phyloP scores from a whole-genome alignment of 2,113 vertebrate species.

The Marmota flaviventris region DNA sequence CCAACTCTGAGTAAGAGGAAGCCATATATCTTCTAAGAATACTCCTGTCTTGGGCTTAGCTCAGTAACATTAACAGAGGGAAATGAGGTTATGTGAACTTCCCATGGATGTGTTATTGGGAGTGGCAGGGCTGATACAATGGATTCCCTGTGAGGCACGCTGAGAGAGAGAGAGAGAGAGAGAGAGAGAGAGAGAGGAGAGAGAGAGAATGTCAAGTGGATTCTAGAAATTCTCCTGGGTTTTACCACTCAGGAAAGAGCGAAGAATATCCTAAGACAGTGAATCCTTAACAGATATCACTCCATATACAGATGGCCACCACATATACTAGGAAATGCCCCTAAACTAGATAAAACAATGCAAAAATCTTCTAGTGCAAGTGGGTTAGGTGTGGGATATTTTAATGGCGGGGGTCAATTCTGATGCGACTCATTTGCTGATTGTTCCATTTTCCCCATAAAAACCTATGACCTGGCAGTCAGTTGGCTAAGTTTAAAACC shows the following conservation, averaged over 20 bases:
- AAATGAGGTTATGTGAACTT: constrained; percentile 82
- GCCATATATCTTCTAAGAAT: constrained; percentile 84
- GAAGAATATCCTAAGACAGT: not conserved
- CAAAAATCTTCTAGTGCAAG: not conserved
- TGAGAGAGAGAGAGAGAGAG: not conserved
- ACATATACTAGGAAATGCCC: not conserved
- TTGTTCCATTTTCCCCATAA: constrained; percentile 40
- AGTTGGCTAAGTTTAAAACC: not conserved
- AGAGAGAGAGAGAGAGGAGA: not conserved
- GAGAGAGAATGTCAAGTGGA: not conserved
- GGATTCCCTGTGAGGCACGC: constrained; percentile 59
- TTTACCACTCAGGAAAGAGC: not conserved
- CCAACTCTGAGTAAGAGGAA: constrained; percentile 83
- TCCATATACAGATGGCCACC: not conserved
- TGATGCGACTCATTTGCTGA: not conserved
- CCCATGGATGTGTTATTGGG: constrained; percentile 69
- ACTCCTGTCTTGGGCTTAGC: constrained; percentile 85
- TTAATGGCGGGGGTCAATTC: not conserved
- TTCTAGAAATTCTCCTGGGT: not conserved
- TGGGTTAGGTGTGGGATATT: not conserved
- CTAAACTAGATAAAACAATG: not conserved
- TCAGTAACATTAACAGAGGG: constrained; percentile 77
- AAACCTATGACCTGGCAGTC: not conserved
- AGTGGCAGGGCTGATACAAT: constrained; percentile 56
- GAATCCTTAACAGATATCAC: not conserved